These are phyloP conservation scores for Hirudinaria manillensis DNA, from an alignment of 2,888 invertebrate species.

Conservation along the genomic window DNA sequence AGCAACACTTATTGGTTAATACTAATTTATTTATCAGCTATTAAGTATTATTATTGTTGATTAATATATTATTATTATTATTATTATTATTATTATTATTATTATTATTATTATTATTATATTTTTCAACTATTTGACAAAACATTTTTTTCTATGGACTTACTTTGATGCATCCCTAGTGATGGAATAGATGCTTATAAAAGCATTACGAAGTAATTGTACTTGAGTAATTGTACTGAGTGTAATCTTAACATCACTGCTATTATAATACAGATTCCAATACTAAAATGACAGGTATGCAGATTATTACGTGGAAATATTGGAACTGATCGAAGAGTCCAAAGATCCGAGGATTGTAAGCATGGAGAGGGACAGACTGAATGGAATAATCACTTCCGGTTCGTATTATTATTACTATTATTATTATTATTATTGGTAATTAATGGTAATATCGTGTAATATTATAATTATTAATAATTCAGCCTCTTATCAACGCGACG, in stretches of 20 bases:
- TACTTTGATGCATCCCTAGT: too few relatives aligned
- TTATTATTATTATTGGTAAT: not conserved
- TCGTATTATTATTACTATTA: not conserved
- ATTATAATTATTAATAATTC: too few relatives aligned
- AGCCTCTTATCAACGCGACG: conserved; percentile 31
- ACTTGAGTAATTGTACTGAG: too few relatives aligned
- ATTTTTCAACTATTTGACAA: not conserved
- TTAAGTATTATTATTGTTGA: not conserved
- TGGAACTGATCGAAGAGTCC: conserved; percentile 23
- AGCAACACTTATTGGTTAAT: too few relatives aligned
- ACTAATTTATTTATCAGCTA: not conserved
- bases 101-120: not conserved
- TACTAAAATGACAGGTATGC: conserved; percentile 6
- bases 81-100: conserved; percentile 1
- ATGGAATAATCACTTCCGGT: conserved; percentile 32
- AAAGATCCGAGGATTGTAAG: conserved; percentile 19
- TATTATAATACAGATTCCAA: too few relatives aligned
- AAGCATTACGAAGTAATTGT: too few relatives aligned
- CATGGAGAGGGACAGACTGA: conserved; percentile 25
- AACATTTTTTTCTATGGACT: not conserved
- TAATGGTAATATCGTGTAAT: not conserved
- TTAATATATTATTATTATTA: not conserved
- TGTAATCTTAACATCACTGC: too few relatives aligned
- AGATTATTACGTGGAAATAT: conserved; percentile 26
- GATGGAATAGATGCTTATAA: too few relatives aligned